Conservation (phyloP, 2,888 invertebrate species). For the Lutraria lutraria region DNA sequence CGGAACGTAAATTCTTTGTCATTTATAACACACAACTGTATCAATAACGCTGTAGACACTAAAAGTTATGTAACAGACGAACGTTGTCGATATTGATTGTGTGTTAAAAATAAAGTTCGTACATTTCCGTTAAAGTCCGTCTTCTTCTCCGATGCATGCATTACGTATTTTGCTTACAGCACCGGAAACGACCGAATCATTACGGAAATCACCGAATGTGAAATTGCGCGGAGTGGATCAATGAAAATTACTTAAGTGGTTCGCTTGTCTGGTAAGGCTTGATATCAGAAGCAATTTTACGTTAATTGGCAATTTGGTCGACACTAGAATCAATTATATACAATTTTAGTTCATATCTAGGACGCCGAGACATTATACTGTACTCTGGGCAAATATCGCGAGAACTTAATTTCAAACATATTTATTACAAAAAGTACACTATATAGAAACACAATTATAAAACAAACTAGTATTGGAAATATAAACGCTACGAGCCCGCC, state of each 20-base stretch:
- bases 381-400: neutral
- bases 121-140: neutral
- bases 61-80: neutral
- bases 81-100: conserved; percentile 14
- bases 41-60: neutral
- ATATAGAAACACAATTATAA: no score
- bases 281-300: neutral
- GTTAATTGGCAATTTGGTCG: conserved; percentile 11
- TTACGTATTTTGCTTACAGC: neutral
- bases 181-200: neutral
- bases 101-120: neutral
- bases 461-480: no score
- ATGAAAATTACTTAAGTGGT: conserved; percentile 25
- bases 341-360: neutral
- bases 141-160: neutral
- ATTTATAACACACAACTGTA: neutral
- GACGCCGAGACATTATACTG: neutral
- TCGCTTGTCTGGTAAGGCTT: neutral
- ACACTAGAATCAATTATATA: neutral
- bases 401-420: neutral
- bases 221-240: neutral
- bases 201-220: neutral
- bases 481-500: no score
- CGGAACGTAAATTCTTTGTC: neutral
- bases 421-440: no score